A percentile compares a stretch with the other conserved stretches of the same genome.
Conservation (phyloP, 2,113 vertebrate species). For the Bubo blakistoni region DNA sequence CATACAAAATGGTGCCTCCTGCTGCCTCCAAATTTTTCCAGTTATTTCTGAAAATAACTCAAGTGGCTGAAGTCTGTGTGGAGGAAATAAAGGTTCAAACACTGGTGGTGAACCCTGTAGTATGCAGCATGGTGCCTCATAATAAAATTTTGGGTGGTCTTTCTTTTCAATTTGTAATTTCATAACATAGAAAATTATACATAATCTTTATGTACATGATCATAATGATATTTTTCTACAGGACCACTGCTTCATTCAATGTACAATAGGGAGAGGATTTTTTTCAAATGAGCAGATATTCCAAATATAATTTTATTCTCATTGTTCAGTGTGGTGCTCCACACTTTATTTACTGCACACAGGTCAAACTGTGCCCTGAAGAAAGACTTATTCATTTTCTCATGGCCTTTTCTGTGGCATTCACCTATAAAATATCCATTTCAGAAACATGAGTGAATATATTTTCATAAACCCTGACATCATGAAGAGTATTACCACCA, state of each 20-base stretch:
- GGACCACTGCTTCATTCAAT: background rate
- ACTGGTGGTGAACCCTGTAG: background rate
- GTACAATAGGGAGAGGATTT: background rate
- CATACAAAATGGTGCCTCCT: background rate
- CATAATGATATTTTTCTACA: slow-evolving; percentile 5
- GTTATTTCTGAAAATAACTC: slow-evolving; percentile 13
- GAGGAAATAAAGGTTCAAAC: slow-evolving; percentile 10
- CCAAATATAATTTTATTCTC: background rate
- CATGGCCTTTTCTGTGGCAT: background rate
- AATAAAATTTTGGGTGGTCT: background rate
- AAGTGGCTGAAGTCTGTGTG: background rate
- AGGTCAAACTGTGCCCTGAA: slow-evolving; percentile 4
- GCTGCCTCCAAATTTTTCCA: background rate
- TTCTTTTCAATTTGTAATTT: background rate
- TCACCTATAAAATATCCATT: background rate
- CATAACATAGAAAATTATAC: background rate
- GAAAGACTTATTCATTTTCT: background rate
- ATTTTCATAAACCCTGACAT: slow-evolving; percentile 7
- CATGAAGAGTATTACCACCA: background rate
- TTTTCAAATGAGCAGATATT: background rate
- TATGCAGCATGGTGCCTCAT: background rate
- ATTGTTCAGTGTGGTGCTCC: background rate
- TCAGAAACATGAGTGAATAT: background rate
- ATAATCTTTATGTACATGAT: background rate
- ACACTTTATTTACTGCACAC: slow-evolving; percentile 19